Percentiles rank a stretch among this genome's conserved stretches.
These are phyloP conservation scores for Cryptocephalus moraei DNA, from an alignment of 2,888 invertebrate genomes.

Conservation along the genomic window DNA sequence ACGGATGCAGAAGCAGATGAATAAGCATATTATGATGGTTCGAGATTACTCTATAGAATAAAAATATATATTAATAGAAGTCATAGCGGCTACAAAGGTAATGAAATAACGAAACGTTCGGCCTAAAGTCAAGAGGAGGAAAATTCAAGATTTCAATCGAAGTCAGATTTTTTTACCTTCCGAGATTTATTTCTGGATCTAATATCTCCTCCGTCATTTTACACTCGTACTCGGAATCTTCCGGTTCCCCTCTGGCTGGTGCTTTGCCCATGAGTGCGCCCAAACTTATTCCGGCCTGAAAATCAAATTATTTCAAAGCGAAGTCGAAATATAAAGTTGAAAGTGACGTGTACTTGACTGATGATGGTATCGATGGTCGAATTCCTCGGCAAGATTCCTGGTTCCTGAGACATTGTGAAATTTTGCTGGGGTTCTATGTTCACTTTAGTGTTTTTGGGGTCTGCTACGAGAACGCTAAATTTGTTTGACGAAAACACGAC, in stretches of 20 bases:
- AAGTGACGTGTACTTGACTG: constrained; percentile 23
- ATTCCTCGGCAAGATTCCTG: constrained; percentile 19
- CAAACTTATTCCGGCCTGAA: constrained; percentile 24
- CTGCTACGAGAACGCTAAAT: constrained; percentile 56
- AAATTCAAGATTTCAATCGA: background rate
- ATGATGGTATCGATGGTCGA: constrained; percentile 30
- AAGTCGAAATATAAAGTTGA: background rate
- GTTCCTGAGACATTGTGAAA: constrained; percentile 15
- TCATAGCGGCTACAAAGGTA: no score
- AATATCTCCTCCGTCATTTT: constrained; percentile 34
- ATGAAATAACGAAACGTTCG: no score
- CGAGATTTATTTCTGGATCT: constrained; percentile 41
- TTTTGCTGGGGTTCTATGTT: constrained; percentile 42
- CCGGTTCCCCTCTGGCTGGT: constrained; percentile 25
- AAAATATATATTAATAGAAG: no score
- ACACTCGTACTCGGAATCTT: constrained; percentile 30
- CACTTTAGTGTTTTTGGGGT: constrained; percentile 54
- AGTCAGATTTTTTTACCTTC: constrained; percentile 25
- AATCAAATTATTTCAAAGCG: constrained; percentile 2
- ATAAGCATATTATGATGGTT: no score
- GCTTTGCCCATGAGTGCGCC: constrained; percentile 24
- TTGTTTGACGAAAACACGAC: constrained; percentile 60
- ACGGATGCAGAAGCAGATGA: no score
- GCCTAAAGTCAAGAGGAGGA: no score
- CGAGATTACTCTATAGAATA: no score